Conservation (phyloP, 2,797 vertebrate genomes). For the Eutrigla gurnardus region DNA sequence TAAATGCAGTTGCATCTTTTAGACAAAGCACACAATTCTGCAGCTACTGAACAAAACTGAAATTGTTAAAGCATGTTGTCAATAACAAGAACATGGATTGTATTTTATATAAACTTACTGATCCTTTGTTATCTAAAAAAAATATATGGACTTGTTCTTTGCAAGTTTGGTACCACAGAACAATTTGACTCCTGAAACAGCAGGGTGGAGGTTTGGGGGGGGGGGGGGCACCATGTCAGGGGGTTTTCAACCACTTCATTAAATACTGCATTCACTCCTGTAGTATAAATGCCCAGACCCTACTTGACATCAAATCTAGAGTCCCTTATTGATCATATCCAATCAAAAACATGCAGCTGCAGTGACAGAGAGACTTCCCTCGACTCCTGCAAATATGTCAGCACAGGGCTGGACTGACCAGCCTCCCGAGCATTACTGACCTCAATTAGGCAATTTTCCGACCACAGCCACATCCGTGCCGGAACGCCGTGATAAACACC, state of each 20-base stretch:
- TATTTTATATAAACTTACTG: not conserved
- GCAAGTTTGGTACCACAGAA: not conserved
- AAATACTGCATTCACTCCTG: not conserved
- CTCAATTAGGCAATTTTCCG: not conserved
- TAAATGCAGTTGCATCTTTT: not conserved
- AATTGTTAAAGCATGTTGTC: no score
- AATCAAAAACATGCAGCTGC: not conserved
- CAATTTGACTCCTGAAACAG: not conserved
- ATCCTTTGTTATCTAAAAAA: rapidly evolving
- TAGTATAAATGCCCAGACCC: not conserved
- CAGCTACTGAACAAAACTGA: not conserved
- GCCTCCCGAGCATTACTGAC: not conserved
- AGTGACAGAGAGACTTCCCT: not conserved
- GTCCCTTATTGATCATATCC: no score
- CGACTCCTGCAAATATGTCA: not conserved
- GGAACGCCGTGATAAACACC: not conserved
- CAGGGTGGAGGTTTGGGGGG: not conserved
- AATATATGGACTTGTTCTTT: not conserved
- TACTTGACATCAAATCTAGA: not conserved
- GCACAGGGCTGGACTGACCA: not conserved
- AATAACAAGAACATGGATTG: not conserved
- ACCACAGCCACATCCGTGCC: not conserved
- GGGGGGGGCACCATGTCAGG: not conserved
- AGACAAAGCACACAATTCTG: not conserved
- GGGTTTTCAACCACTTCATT: not conserved